phyloP scores from a whole-genome alignment of 1,140 invertebrate species.

The Paraescarpia echinospica region DNA sequence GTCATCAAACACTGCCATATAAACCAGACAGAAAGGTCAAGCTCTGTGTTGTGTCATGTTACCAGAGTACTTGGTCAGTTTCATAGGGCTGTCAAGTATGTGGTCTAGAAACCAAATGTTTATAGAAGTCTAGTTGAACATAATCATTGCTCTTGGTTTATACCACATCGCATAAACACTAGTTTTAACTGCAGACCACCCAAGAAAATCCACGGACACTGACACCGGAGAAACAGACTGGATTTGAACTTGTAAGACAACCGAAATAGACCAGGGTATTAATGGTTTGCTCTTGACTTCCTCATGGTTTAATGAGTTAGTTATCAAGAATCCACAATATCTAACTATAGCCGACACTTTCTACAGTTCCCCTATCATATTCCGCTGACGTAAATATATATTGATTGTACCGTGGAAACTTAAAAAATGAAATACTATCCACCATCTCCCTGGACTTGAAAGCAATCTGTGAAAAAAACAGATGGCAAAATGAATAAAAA shows the following conservation, averaged over 20 bases:
- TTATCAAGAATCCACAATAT: background rate
- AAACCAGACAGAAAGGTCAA: background rate
- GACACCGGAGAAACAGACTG: background rate
- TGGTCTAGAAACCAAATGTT: background rate
- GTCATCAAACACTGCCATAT: background rate
- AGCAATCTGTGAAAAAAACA: background rate
- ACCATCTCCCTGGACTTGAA: background rate
- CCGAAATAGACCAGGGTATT: background rate
- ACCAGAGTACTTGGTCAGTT: background rate
- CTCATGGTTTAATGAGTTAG: background rate
- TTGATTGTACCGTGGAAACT: background rate
- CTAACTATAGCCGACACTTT: background rate
- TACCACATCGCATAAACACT: background rate
- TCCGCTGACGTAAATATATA: background rate
- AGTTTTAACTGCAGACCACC: background rate
- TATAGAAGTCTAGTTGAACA: background rate
- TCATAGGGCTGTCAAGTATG: background rate
- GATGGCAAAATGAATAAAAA: background rate
- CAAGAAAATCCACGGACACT: background rate
- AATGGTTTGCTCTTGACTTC: background rate
- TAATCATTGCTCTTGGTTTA: background rate
- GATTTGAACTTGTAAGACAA: background rate
- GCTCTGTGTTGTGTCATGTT: background rate
- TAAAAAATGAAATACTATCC: background rate
- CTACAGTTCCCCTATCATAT: background rate